Evolutionary conservation across 2,888 invertebrate species (phyloP).

Genomic region (Eristalinus sepulchralis): DNA sequence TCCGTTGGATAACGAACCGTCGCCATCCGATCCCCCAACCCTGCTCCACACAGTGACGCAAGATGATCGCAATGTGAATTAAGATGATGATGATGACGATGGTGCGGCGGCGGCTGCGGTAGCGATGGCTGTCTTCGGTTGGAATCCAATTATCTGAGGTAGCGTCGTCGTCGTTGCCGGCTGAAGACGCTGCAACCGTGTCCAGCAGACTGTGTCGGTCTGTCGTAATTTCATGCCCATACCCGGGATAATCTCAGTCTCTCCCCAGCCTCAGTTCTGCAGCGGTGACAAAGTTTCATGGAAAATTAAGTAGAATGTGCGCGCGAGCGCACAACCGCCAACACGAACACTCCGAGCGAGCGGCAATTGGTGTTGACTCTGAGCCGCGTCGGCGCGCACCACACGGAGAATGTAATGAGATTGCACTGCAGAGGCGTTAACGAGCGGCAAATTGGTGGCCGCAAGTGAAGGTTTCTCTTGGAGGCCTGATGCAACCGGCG

Average conservation of each 20-base stretch:
- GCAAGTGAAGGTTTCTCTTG: neutral
- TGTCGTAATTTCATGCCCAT: neutral
- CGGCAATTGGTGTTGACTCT: neutral
- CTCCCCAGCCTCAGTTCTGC: neutral
- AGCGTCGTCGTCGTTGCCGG: neutral
- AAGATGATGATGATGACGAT: neutral
- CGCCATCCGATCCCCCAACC: neutral
- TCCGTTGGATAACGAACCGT: conserved; percentile 22
- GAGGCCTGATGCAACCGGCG: neutral
- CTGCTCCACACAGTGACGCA: neutral
- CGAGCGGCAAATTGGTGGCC: conserved; percentile 27
- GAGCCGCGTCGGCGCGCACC: neutral
- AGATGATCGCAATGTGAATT: neutral
- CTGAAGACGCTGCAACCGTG: neutral
- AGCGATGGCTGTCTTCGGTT: neutral
- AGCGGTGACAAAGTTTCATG: conserved; percentile 58
- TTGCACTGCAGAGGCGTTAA: conserved; percentile 26
- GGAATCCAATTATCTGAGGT: neutral
- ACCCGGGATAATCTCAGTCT: neutral
- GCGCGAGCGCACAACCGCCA: conserved; percentile 18
- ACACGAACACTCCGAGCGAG: neutral
- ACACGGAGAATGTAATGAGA: conserved; percentile 9
- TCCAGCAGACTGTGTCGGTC: neutral
- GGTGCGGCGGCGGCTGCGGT: no score
- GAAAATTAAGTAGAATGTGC: conserved; percentile 42